These are phyloP conservation scores for Falcunculus frontatus DNA, from an alignment of 2,113 vertebrate species.

Conservation along the genomic window DNA sequence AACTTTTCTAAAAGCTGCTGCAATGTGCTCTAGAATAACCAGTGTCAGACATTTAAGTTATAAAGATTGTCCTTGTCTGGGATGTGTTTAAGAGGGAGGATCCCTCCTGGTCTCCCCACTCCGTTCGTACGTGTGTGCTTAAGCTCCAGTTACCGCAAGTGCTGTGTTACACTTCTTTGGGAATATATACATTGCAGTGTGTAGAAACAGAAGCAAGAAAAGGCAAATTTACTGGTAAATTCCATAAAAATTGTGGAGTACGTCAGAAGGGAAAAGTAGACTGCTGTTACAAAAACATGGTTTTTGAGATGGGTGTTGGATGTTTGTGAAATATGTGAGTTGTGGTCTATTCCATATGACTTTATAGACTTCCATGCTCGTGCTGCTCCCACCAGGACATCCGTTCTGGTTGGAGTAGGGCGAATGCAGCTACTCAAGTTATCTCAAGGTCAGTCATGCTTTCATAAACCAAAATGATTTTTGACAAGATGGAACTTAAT, in stretches of 20 bases:
- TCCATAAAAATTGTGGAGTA: neutral
- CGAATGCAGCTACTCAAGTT: neutral
- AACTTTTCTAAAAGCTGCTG: neutral
- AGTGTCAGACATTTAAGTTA: neutral
- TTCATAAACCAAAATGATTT: neutral
- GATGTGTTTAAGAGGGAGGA: neutral
- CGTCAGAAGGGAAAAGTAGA: neutral
- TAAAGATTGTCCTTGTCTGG: neutral
- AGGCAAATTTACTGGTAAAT: neutral
- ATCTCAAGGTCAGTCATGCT: neutral
- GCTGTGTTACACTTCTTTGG: neutral
- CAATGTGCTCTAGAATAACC: neutral
- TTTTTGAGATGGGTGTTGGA: neutral
- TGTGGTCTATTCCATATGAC: neutral
- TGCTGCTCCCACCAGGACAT: neutral
- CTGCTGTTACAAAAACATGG: neutral
- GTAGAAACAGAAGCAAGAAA: neutral
- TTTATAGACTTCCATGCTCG: neutral
- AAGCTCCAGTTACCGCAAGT: neutral
- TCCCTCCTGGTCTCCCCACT: neutral
- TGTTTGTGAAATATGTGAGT: neutral
- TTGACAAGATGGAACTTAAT: neutral
- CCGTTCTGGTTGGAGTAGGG: neutral
- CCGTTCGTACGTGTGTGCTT: neutral
- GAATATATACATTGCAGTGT: neutral